Evolutionary conservation across 2,113 vertebrate genomes (phyloP), one percentile per base, ranked within the genome.

Genomic region (Serilophus lunatus): DNA sequence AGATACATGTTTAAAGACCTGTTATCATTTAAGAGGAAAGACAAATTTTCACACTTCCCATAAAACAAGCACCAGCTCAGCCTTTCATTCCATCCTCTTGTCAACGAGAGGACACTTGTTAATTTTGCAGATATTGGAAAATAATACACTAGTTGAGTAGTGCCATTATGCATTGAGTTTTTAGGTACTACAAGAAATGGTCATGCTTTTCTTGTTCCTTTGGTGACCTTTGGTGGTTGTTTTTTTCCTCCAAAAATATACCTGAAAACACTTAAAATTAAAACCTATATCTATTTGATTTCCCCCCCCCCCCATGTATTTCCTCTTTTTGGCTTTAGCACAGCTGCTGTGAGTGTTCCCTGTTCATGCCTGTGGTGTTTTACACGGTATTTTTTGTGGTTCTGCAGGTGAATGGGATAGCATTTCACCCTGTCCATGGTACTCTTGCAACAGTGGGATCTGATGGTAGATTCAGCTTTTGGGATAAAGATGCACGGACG

Each of bases 401-500:
- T 81, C 35, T 70, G 42, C 96, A 99, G 99, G 99, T 99, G 7
- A 99, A 99, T 6, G 99, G 99, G 15, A 99, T 99, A 36, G 98
- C 99, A 7, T 99, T 99, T 97, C 99, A 99, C 88, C 99, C 99
- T 50, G 99, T 99, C 72, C 99, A 99, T 0, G 99, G 99, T 53
- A 99, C 99, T 3, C 98, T 99, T 93, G 98, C 99, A 9, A 99
- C 99, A 1, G 99, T 99, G 38, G 99, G 99, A 10, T 99, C 99
- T 26, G 99, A 99, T 25, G 99, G 99, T 1, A 98, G 99, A 91
- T 99, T 99, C 98, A 99, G 99, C 96, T 99, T 99, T 96, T 99
- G 99, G 99, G 99, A 99, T 98, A 99, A 99, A 98, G 99, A 99
- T 40, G 99, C 99, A 31, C 98, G 99, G 66, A 99, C 99, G 7